A percentile compares a stretch with the other conserved stretches of the same genome.
Conservation (phyloP, 2,888 invertebrate species). For the Gymnosoma rotundatum region DNA sequence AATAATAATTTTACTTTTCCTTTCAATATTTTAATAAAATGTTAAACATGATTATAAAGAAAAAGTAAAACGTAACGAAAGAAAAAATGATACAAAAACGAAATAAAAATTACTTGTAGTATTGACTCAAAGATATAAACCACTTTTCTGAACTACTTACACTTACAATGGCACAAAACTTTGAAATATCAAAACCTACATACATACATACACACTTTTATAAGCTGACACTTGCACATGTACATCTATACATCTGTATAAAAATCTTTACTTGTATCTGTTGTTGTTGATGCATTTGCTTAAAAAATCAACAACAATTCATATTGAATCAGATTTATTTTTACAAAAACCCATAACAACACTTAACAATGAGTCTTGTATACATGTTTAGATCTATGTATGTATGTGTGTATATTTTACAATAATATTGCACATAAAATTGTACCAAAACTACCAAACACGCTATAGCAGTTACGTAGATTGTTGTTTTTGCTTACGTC, state of each 20-base stretch:
- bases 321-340: constrained; percentile 52
- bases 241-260: not conserved
- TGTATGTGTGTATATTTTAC: not conserved
- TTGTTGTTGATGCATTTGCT: not conserved
- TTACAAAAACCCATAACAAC: constrained; percentile 12
- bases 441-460: constrained; percentile 48
- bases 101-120: constrained; percentile 13
- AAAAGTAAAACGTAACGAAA: constrained; percentile 10
- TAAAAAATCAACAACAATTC: constrained; percentile 25
- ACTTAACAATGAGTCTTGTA: not conserved
- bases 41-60: constrained; percentile 22
- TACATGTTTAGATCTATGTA: not conserved
- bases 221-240: not conserved
- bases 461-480: constrained; percentile 45
- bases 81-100: too few relatives aligned
- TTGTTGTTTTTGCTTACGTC: constrained; percentile 58
- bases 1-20: constrained; percentile 54
- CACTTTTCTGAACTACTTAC: constrained; percentile 43
- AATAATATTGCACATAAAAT: constrained; percentile 23
- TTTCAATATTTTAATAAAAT: constrained; percentile 45
- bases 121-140: constrained; percentile 29
- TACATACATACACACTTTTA: not conserved
- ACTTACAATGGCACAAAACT: constrained; percentile 48
- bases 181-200: constrained; percentile 12
- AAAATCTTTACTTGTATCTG: not conserved